These are phyloP conservation scores for Mercenaria mercenaria DNA, from an alignment of 1,140 invertebrate species.

Conservation along the genomic window DNA sequence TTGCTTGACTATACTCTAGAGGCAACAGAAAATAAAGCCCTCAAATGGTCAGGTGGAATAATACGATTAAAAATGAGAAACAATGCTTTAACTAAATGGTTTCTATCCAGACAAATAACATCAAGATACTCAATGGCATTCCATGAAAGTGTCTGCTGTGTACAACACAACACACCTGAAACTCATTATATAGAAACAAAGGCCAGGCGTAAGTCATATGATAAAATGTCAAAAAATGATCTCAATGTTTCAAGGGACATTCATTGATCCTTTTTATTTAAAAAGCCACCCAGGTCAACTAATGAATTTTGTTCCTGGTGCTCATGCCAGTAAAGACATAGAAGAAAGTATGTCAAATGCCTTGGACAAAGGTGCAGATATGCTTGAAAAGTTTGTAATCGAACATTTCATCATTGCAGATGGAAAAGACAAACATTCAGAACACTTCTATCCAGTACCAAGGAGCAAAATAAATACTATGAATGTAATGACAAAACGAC, in stretches of 20 bases:
- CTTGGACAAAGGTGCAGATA: background rate
- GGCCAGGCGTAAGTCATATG: background rate
- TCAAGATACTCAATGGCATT: conserved; percentile 8
- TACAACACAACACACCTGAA: background rate
- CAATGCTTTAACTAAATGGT: conserved; percentile 12
- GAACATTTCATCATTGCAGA: background rate
- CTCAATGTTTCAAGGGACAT: background rate
- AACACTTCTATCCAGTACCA: background rate
- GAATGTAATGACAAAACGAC: background rate
- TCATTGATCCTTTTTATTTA: conserved; percentile 56
- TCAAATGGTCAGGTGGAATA: conserved; percentile 38
- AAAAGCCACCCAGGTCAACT: background rate
- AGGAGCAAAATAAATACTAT: conserved; percentile 26
- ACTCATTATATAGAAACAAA: background rate
- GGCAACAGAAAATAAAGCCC: conserved; percentile 47
- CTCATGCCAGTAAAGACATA: no score
- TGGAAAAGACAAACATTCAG: background rate
- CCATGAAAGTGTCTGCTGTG: background rate
- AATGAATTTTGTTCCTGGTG: conserved; percentile 49
- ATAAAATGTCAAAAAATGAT: background rate
- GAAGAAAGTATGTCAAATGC: background rate
- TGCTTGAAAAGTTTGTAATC: background rate
- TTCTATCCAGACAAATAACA: background rate
- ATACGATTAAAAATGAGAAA: conserved; percentile 6
- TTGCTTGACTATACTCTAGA: conserved; percentile 41